These are phyloP conservation scores for Carassius gibelio DNA, from an alignment of 2,113 vertebrate species.

Conservation along the genomic window DNA sequence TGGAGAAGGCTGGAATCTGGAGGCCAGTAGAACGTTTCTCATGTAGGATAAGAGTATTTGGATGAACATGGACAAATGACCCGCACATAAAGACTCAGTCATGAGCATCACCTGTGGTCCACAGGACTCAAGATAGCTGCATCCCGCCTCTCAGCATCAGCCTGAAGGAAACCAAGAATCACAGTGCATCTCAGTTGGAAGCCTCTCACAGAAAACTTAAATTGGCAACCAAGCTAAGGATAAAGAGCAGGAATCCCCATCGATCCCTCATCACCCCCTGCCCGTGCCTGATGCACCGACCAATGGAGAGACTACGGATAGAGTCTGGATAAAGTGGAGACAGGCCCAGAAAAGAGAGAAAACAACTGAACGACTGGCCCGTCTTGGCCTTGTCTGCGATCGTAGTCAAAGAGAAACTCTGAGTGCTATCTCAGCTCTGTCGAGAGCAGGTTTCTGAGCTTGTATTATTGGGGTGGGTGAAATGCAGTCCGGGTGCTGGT, in stretches of 20 bases:
- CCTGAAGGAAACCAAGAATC: neutral
- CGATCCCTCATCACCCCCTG: constrained; percentile 22
- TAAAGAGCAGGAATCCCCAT: neutral
- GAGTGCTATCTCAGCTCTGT: neutral
- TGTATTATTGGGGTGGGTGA: neutral
- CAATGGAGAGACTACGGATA: constrained; percentile 74
- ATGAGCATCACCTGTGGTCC: constrained; percentile 58
- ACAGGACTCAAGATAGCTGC: constrained; percentile 53
- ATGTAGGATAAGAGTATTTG: constrained; percentile 19
- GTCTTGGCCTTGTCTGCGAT: neutral
- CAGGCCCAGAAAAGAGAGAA: constrained; percentile 50
- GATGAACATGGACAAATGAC: constrained; percentile 30
- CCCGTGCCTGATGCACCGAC: constrained; percentile 40
- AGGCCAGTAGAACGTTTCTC: constrained; percentile 45
- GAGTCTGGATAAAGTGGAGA: constrained; percentile 71
- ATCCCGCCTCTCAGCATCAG: constrained; percentile 42
- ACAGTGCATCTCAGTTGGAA: neutral
- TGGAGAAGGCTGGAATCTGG: constrained; percentile 52
- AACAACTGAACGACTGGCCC: neutral
- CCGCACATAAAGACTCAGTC: constrained; percentile 48
- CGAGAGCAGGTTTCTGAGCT: neutral
- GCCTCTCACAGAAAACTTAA: neutral
- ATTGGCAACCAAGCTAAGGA: neutral
- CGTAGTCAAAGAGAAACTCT: neutral
- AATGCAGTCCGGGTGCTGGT: constrained; percentile 54